phyloP scores from a whole-genome alignment of 2,888 invertebrate genomes.

The Cerastis rubricosa region DNA sequence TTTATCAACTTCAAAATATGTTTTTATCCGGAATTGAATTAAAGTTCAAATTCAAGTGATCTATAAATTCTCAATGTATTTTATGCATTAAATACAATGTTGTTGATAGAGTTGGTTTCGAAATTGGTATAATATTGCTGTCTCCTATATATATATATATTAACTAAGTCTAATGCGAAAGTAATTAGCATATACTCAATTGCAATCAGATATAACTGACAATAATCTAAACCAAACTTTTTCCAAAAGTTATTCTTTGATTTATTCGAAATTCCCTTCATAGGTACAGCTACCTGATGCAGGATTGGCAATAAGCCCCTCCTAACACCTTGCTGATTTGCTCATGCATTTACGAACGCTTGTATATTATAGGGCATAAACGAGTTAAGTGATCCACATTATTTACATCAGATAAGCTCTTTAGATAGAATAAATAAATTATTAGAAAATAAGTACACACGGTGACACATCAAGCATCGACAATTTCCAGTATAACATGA shows the following conservation, averaged over 20 bases:
- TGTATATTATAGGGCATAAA: no score
- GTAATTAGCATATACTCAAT: background rate
- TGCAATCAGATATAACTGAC: background rate
- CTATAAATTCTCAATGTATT: background rate
- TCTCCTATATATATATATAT: no score
- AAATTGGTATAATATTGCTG: constrained; percentile 18
- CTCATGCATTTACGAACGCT: no score
- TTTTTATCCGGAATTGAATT: background rate
- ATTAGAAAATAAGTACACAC: background rate
- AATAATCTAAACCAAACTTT: background rate
- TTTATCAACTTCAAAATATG: background rate
- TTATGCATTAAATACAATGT: constrained; percentile 3
- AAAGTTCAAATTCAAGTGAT: constrained; percentile 21
- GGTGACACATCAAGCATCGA: no score
- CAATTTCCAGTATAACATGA: no score
- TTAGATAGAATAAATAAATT: background rate
- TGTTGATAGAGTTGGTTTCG: constrained; percentile 3
- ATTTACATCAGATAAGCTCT: background rate
- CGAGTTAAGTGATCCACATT: background rate
- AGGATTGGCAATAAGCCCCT: rapidly evolving
- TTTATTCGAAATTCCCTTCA: background rate
- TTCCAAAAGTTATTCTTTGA: background rate
- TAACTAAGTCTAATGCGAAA: background rate
- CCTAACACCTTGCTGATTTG: background rate
- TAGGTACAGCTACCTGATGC: background rate